These are phyloP conservation scores for Helicolenus hilgendorfi DNA, from an alignment of 2,797 vertebrate species.

Conservation along the genomic window DNA sequence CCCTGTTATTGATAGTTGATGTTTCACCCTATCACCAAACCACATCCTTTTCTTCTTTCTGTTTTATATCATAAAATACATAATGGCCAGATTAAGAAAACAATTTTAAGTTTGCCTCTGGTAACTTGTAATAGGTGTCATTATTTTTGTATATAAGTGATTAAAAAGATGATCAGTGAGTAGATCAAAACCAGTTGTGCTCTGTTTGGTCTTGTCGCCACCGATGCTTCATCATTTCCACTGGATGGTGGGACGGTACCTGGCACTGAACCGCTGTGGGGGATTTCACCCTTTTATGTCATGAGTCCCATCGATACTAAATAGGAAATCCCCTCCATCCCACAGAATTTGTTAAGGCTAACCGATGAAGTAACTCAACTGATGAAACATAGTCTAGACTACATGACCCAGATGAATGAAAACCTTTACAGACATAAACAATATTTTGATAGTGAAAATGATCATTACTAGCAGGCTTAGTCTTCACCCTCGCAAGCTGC, in stretches of 20 bases:
- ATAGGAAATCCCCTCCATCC: constrained; percentile 25
- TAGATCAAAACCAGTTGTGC: neutral
- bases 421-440: neutral
- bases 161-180: neutral
- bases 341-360: neutral
- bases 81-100: neutral
- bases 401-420: neutral
- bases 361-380: neutral
- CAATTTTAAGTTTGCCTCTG: neutral
- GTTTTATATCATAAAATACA: neutral
- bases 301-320: neutral
- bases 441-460: neutral
- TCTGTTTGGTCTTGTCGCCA: neutral
- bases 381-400: neutral
- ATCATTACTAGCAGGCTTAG: neutral
- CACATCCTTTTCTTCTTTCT: neutral
- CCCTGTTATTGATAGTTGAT: neutral
- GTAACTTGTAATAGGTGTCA: neutral
- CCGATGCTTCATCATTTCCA: constrained; percentile 19
- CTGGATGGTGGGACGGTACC: neutral
- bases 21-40: neutral
- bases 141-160: neutral
- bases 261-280: neutral
- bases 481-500: neutral
- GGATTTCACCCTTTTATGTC: constrained; percentile 1